Conservation (phyloP, 30 jellyfish, hydroid and myxozoan species). For the Aurelia aurita region DNA sequence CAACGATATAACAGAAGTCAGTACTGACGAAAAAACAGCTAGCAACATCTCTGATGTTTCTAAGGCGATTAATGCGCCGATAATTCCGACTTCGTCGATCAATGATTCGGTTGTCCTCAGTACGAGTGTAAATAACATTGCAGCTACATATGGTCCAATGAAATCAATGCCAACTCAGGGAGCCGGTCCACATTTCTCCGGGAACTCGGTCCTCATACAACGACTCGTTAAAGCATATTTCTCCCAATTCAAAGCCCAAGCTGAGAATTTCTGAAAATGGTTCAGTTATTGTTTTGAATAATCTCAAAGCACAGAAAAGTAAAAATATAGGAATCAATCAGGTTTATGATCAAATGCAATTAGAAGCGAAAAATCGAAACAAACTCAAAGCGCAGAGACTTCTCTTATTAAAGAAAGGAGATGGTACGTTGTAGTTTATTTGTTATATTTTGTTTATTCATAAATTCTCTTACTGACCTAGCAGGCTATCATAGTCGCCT, state of each 20-base stretch:
- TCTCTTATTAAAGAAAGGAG: constrained; percentile 20
- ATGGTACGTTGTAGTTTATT: constrained; percentile 28
- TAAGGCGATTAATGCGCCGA: neutral
- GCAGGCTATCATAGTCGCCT: no score
- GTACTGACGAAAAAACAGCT: neutral
- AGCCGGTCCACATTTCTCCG: constrained; percentile 60
- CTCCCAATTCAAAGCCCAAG: constrained; percentile 59
- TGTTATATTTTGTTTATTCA: no score
- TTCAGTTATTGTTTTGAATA: constrained; percentile 44
- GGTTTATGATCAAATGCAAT: constrained; percentile 22
- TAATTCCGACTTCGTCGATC: neutral
- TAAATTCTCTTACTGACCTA: no score
- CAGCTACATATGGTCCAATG: constrained; percentile 6
- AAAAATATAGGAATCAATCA: constrained; percentile 30
- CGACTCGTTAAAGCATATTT: constrained; percentile 28
- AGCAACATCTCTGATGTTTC: neutral
- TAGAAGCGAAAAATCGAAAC: constrained; percentile 17
- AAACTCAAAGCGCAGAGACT: constrained; percentile 26
- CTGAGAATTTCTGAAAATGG: constrained; percentile 54
- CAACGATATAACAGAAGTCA: no score
- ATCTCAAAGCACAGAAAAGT: neutral
- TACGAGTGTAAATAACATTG: neutral
- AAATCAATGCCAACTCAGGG: neutral
- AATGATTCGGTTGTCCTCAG: neutral
- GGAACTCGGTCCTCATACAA: constrained; percentile 7